These are phyloP conservation scores for Leptonema lineaticorne DNA, from an alignment of 1,140 invertebrate species.

Conservation along the genomic window DNA sequence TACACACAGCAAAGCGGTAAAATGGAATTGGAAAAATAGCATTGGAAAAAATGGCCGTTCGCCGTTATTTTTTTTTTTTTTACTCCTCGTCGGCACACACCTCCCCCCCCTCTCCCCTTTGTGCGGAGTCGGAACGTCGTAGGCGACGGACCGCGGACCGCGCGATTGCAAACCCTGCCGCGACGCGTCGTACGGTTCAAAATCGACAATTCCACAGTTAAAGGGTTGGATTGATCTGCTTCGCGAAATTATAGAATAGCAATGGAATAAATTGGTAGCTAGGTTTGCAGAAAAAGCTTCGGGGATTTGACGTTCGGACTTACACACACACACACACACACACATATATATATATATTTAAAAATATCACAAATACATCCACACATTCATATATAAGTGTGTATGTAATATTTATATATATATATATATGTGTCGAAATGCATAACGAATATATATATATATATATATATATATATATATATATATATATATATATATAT, in stretches of 20 bases:
- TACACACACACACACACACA: slow-evolving; percentile 34
- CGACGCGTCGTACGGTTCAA: background rate
- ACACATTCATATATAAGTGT: background rate
- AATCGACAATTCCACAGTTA: background rate
- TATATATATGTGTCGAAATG: no score
- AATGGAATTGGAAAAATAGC: slow-evolving; percentile 43
- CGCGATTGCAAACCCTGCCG: background rate
- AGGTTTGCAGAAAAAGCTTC: slow-evolving; percentile 43
- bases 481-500: no score
- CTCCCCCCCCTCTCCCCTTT: no score
- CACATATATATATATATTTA: background rate
- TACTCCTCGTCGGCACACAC: no score
- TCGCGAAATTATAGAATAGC: slow-evolving; percentile 41
- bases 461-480: no score
- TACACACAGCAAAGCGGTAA: slow-evolving; percentile 41
- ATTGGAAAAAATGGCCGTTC: slow-evolving; percentile 37
- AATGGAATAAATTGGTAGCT: slow-evolving; percentile 43
- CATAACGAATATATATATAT: no score
- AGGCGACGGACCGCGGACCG: background rate
- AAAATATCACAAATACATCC: background rate
- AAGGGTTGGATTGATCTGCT: slow-evolving; percentile 32
- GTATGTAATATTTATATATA: no score
- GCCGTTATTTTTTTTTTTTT: no score
- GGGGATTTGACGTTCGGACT: slow-evolving; percentile 43
- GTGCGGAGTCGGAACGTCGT: slow-evolving; percentile 22